Percentiles rank a stretch among this genome's conserved stretches.
These are phyloP conservation scores for Yponomeuta evonymella DNA, from an alignment of 2,888 invertebrate species.

Conservation along the genomic window DNA sequence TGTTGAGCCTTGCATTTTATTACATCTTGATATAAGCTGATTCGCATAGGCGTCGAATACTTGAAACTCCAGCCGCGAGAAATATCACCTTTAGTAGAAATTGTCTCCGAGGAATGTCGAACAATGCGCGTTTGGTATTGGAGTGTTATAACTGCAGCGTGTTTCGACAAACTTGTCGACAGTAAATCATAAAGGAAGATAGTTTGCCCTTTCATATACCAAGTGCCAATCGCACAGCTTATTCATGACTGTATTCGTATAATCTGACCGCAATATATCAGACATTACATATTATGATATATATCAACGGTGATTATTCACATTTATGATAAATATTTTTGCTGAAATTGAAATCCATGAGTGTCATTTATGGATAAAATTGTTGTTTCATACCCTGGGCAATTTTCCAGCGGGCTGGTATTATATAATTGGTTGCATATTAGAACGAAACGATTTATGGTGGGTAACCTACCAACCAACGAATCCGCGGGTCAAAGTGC, in stretches of 20 bases:
- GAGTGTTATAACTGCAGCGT: constrained; percentile 4
- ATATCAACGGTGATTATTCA: constrained; percentile 58
- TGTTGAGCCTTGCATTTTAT: constrained; percentile 61
- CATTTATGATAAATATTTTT: constrained; percentile 72
- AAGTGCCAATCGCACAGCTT: constrained; percentile 19
- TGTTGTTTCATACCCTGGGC: background rate
- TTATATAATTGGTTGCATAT: constrained; percentile 14
- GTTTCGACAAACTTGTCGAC: background rate
- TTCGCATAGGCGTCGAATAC: constrained; percentile 70
- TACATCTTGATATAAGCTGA: constrained; percentile 66
- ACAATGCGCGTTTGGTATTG: constrained; percentile 10
- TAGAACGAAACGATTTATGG: background rate
- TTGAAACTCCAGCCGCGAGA: constrained; percentile 43
- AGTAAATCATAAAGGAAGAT: constrained; percentile 13
- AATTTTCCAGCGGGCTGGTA: constrained; percentile 6
- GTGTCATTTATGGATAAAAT: constrained; percentile 23
- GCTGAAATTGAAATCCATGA: constrained; percentile 72
- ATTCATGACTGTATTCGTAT: constrained; percentile 44
- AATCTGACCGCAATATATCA: constrained; percentile 64
- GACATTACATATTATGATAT: constrained; percentile 68
- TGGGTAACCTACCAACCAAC: constrained; percentile 13
- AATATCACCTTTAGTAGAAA: constrained; percentile 10
- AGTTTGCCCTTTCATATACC: background rate
- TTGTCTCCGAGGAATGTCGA: constrained; percentile 10
- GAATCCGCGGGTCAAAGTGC: constrained; percentile 14